A percentile compares a stretch with the other conserved stretches of the same genome.
phyloP scores from a whole-genome alignment of 1,140 invertebrate species.

The Zeugodacus cucurbitae region DNA sequence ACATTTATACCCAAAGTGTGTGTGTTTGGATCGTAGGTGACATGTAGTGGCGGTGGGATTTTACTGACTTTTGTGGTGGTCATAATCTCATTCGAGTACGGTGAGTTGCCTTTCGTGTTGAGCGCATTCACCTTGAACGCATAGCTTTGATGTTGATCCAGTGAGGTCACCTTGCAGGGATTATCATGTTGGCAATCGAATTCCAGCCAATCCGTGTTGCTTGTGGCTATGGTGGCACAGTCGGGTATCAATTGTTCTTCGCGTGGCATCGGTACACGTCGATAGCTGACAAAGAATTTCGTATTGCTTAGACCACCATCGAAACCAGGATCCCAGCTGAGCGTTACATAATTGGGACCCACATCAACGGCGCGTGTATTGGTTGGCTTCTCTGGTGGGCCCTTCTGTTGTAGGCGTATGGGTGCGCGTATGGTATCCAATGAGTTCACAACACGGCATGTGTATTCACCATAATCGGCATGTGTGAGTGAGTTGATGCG shows the following conservation, averaged over 20 bases:
- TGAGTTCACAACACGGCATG: slow-evolving; percentile 83
- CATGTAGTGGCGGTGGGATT: slow-evolving; percentile 82
- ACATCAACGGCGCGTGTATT: slow-evolving; percentile 76
- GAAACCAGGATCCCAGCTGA: slow-evolving; percentile 88
- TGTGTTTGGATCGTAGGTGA: slow-evolving; percentile 82
- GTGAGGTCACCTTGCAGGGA: slow-evolving; percentile 85
- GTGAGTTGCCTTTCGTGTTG: slow-evolving; percentile 85
- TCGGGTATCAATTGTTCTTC: slow-evolving; percentile 72
- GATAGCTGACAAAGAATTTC: slow-evolving; percentile 85
- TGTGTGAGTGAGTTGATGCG: slow-evolving; percentile 80
- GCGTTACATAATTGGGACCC: slow-evolving; percentile 79
- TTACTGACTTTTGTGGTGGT: slow-evolving; percentile 84
- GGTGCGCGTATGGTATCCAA: slow-evolving; percentile 80
- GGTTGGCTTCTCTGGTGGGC: slow-evolving; percentile 83
- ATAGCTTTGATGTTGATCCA: slow-evolving; percentile 87
- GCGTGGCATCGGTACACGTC: slow-evolving; percentile 70
- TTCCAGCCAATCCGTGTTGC: slow-evolving; percentile 78
- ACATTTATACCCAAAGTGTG: slow-evolving; percentile 81
- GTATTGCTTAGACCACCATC: slow-evolving; percentile 87
- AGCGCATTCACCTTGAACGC: slow-evolving; percentile 87
- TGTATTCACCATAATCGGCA: slow-evolving; percentile 90
- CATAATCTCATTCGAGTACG: slow-evolving; percentile 83
- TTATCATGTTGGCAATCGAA: slow-evolving; percentile 85
- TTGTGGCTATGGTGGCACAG: slow-evolving; percentile 72
- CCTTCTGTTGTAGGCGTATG: slow-evolving; percentile 84